phyloP scores from a whole-genome alignment of 1,140 invertebrate genomes.

The Pseudobourletiella spinata region DNA sequence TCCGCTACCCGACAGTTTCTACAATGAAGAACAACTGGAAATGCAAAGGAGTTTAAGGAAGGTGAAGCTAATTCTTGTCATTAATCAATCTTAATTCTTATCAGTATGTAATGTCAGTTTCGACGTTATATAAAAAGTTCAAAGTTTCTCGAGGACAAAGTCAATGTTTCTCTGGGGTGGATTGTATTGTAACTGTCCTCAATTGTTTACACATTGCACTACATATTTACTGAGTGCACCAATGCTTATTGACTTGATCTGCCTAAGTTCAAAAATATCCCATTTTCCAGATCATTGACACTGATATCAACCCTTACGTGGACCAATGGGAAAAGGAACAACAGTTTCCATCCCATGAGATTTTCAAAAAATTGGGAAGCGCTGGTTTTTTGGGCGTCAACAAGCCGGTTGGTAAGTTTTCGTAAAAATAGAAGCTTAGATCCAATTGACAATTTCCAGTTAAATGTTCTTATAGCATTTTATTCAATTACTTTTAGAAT shows the following conservation, averaged over 20 bases:
- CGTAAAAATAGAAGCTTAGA: conserved; percentile 50
- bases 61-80: conserved; percentile 9
- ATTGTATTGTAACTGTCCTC: background rate
- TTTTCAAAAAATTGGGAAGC: conserved; percentile 50
- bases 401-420: conserved; percentile 9
- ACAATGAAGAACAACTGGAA: conserved; percentile 32
- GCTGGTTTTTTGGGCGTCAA: conserved; percentile 50
- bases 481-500: conserved; percentile 45
- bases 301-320: conserved; percentile 53
- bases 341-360: conserved; percentile 47
- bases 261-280: background rate
- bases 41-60: conserved; percentile 25
- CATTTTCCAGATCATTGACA: conserved; percentile 45
- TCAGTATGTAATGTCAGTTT: background rate
- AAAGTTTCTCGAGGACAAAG: too few relatives aligned
- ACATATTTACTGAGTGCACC: too few relatives aligned
- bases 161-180: too few relatives aligned
- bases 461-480: conserved; percentile 48
- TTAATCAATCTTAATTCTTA: background rate
- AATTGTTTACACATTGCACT: background rate
- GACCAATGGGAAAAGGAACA: conserved; percentile 49
- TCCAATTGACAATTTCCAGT: conserved; percentile 53
- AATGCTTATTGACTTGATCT: too few relatives aligned
- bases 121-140: too few relatives aligned
- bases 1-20: conserved; percentile 23